Evolutionary conservation across 2,797 vertebrate genomes (phyloP), one percentile per base, ranked within the genome.

Genomic region (Hypotaenidia philippensis): DNA sequence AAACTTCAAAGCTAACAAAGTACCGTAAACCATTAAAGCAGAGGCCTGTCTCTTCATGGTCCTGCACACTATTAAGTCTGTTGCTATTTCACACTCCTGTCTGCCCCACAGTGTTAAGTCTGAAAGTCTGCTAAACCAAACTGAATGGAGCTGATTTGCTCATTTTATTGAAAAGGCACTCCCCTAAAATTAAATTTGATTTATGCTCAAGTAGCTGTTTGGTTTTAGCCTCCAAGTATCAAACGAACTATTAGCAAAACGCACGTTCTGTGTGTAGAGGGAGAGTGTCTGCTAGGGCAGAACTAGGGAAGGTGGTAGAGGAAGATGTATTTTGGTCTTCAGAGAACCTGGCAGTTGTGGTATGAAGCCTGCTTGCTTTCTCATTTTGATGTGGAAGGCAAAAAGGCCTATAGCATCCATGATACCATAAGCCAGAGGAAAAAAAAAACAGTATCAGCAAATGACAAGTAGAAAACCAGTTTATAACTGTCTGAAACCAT

Each of bases 401-500:
- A 82, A 53, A 32, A 9, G 1, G 49, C 14, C 29, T 22, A 8
- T 34, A 72, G 41, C 41, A 82, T 57, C 78, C 64, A 5, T 31
- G 50, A 44, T 65, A 55, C 50, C 31, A 2, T 74, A 72, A 89
- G 13, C 63, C 59, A 19, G 81, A 74, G 81, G 8, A 34, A 61
- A 79, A 82, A 19, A 12, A 44, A 44, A 44, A 1, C 19, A 72
- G 55, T 75, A 61, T 87, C 88, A 92, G 83, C 53, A 84, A 93
- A 92, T 66, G 74, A 44, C 75, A 63, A 85, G 83, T 79, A 56
- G 64, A 77, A 91, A 94, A 94, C 7, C 68, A 60, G 76, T 53
- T 93, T 78, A 64, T 83, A 57, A 64, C 36, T 75, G 86, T 56
- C 82, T 68, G 85, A 49, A 85, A 88, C 4, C 3, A 13, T 61